Evolutionary conservation across 2,888 invertebrate species (phyloP), one percentile per base, ranked within the genome.

Genomic region (Habroteleia sp.): DNA sequence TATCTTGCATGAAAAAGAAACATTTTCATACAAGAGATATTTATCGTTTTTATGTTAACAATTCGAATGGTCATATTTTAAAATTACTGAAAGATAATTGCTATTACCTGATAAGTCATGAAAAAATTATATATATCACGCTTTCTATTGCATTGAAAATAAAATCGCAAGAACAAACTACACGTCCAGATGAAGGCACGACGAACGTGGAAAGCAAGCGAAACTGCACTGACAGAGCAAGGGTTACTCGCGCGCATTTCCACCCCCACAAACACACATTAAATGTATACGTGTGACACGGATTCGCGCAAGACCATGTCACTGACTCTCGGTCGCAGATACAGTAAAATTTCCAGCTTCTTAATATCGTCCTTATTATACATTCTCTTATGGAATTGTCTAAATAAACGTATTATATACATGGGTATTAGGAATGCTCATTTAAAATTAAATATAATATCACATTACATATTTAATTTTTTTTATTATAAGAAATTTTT

Each of bases 191-290:
- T 52, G 35, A 44, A 46, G 31, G 20, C 65, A 66, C 65, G 48
- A 60, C 66, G 44, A 54, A 13, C 66, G 42, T 62, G 35, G 35
- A 35, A 39, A 50, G 44, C 62, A 35, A 68, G 35, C 72, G 62
- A 76, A 17, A 76, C 42, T 66, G 71, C 54, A 76, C 76, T 76
- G 76, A 17, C 62, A 20, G 41, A 48, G 48, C 48, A 60, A 66
- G 75, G 75, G 75, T 71, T 71, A 71, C 71, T 71, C 60, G 75
- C 71, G 66, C 75, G 71, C 69, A 29, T 75, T 65, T 71, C 50
- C 63, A 75, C 75, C 75, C 75, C 60, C 71, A 69, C 69, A 33
- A 58, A 6, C 25, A 69, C 69, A 75, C 23, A 20, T 5, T 2
- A 37, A 25, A 13, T 35, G 17, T 44, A 54, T 76, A 63, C 37